These are phyloP conservation scores for Zootoca vivipara DNA, from an alignment of 2,113 vertebrate species.

Conservation along the genomic window DNA sequence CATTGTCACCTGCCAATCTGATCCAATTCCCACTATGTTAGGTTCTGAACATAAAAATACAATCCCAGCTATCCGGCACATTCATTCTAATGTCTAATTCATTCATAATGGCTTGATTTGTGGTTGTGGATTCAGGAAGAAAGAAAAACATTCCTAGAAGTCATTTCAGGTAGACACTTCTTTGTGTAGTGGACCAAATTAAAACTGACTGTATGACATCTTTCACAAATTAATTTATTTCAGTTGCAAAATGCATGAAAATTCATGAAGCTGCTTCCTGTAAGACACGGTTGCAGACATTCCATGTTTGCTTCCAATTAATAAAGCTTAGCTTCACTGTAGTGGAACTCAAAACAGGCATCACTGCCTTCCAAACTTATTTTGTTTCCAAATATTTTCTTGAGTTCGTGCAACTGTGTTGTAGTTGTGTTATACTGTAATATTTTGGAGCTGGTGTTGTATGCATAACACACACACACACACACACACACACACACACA, in stretches of 20 bases:
- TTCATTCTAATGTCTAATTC: not conserved
- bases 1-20: not conserved
- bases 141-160: not conserved
- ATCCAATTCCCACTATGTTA: not conserved
- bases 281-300: not conserved
- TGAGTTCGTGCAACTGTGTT: not conserved
- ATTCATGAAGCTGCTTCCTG: not conserved
- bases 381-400: constrained; percentile 17
- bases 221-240: not conserved
- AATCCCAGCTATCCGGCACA: not conserved
- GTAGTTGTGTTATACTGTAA: not conserved
- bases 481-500: not conserved
- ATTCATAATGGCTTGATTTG: not conserved
- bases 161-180: not conserved
- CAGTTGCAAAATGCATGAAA: not conserved
- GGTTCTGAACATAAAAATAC: not conserved
- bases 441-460: not conserved
- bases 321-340: not conserved
- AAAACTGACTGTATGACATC: not conserved
- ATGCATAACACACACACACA: not conserved
- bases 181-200: not conserved
- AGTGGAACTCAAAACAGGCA: not conserved
- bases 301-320: not conserved
- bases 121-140: not conserved
- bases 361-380: not conserved